These are phyloP conservation scores for Cactoblastis cactorum DNA, from an alignment of 2,888 invertebrate genomes.

Conservation along the genomic window DNA sequence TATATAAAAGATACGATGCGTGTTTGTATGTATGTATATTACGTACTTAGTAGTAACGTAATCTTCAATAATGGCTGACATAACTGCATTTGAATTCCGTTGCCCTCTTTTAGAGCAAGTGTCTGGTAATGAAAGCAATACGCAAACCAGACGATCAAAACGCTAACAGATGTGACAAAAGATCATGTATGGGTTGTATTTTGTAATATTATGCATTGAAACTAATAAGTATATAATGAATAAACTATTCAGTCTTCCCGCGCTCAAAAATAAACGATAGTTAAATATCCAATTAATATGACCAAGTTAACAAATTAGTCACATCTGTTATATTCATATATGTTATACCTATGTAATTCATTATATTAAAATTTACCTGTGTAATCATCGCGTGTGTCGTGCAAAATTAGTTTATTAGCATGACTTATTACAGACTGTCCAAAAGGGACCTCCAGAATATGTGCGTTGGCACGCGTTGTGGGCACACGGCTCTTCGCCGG, in stretches of 20 bases:
- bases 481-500: not conserved
- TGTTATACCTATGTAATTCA: too few species aligned
- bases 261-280: not conserved
- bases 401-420: not conserved
- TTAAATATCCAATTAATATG: too few species aligned
- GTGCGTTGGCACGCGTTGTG: not conserved
- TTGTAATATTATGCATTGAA: too few species aligned
- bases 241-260: not conserved
- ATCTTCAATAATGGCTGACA: too few species aligned
- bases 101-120: not conserved
- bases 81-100: not conserved
- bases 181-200: not conserved
- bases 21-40: not conserved
- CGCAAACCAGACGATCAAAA: not conserved
- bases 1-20: too few species aligned
- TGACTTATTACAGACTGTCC: not conserved
- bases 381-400: constrained; percentile 3
- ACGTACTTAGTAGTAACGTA: too few species aligned
- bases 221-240: too few species aligned
- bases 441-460: not conserved
- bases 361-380: not conserved
- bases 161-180: not conserved
- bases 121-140: not conserved
- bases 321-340: not conserved
- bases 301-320: not conserved